phyloP scores from a whole-genome alignment of 2,888 invertebrate genomes.

The Phasia obesa region DNA sequence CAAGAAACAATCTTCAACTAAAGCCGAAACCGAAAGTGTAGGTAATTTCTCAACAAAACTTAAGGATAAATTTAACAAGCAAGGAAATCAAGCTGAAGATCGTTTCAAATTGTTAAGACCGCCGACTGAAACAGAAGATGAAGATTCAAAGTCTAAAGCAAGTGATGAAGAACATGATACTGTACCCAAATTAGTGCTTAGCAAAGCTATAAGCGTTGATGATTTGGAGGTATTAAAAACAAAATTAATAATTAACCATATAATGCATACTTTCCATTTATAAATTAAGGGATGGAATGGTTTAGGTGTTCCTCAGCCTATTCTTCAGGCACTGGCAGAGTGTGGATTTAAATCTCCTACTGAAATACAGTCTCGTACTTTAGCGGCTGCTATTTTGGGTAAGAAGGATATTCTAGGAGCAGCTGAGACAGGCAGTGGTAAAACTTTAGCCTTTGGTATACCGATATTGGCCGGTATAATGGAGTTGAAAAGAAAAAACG shows the following conservation, averaged over 20 bases:
- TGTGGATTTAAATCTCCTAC: slow-evolving; percentile 92
- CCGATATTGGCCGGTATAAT: slow-evolving; percentile 95
- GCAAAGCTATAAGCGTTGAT: slow-evolving; percentile 69
- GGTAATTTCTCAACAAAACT: slow-evolving; percentile 46
- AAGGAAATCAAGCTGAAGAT: slow-evolving; percentile 68
- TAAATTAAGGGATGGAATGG: slow-evolving; percentile 85
- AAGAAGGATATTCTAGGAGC: slow-evolving; percentile 97
- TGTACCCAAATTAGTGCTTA: slow-evolving; percentile 57
- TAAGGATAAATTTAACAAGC: slow-evolving; percentile 10
- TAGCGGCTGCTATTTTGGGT: slow-evolving; percentile 93
- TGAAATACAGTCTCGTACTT: slow-evolving; percentile 90
- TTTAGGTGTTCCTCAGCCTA: slow-evolving; percentile 85
- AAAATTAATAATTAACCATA: neutral
- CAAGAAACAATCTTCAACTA: neutral
- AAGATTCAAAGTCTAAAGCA: slow-evolving; percentile 71
- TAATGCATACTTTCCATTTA: neutral
- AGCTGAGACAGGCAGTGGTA: slow-evolving; percentile 99
- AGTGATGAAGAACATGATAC: slow-evolving; percentile 70
- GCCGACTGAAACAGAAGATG: slow-evolving; percentile 68
- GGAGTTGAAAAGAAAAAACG: slow-evolving; percentile 84
- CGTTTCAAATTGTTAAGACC: slow-evolving; percentile 78
- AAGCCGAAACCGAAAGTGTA: neutral
- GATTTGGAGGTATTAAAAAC: slow-evolving; percentile 72
- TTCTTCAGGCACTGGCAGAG: slow-evolving; percentile 89
- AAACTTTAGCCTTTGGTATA: slow-evolving; percentile 98